Base-by-base conservation (phyloP, 2,113 vertebrate genomes). In the Columbina picui region DNA sequence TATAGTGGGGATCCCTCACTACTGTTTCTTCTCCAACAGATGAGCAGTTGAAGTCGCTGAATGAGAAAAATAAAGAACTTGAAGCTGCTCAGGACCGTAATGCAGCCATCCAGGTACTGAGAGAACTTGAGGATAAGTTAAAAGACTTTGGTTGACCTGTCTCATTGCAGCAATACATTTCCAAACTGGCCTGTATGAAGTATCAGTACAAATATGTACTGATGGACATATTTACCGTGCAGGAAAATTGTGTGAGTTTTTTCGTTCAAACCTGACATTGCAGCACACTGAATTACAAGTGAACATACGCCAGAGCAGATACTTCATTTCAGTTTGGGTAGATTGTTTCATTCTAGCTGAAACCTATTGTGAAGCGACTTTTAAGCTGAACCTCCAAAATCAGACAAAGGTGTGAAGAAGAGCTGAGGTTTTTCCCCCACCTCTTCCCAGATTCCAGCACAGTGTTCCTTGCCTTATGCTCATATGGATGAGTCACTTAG, bases 61-160 rank as follows among this genome's bases (percentile, higher is more conserved):
- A 80, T 43, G 98, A 99, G 65, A 99, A 98, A 92, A 99, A 98
- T 80, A 98, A 98, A 89, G 98, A 99, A 83, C 97, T 99, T 23
- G 99, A 99, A 95, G 93, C 94, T 56, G 93, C 97, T 30, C 98
- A 98, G 77, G 98, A 98, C 27, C 98, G 70, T 60, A 95, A 94
- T 30, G 85, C 96, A n/a, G 95, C 98, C 7, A 64, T 98, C 81
- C 98, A 99, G 98, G 99, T 99, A 98, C 95, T 61, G 74, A 25
- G 12, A 14, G 32, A 32, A 36, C 5, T 11, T 15, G 49, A 17
- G 2, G 0, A 25, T 53, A 32, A 12, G 5, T 9, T 75, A 32
- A 43, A 75, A 83, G 13, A 10, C 25, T 71, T 41, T 21, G 53
- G 2, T 36, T 88, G 26, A 21, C 7, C 61, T 64, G 8, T 45